Base-by-base conservation (phyloP, 2,797 vertebrate species). In the Melanotaenia maccullochi region DNA sequence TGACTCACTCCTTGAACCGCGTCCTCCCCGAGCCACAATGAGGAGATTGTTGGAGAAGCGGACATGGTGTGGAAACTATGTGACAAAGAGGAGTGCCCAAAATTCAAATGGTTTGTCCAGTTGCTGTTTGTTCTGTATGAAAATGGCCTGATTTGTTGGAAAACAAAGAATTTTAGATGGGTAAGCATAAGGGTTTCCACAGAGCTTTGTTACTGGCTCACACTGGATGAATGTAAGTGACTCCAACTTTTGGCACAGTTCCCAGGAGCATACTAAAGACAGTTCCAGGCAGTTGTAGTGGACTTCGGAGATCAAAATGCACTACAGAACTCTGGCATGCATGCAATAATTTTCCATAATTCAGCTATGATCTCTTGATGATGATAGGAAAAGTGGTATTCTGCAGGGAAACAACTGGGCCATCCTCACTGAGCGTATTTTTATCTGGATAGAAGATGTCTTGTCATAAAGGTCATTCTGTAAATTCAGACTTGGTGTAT, bases 61-160 rank as follows among this genome's bases (percentile, higher is more conserved):
- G 78, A 93, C 93, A 94, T 95, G 94, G 91, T 93, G 89, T 95
- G 95, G 95, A 96, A 96, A 97, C 89, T 95, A 95, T 95, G 95
- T 92, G 90, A 82, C 89, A 92, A 90, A 92, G 90, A 92, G 76
- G 86, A 91, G 92, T 83, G 71, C 68, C 84, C 83, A 84, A 88
- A 91, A 90, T 84, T 85, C 68, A 79, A 88, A 85, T 83, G 78
- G 87, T 77, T 90, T 49, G 55, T 89, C 75, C 83, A 90, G 88
- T 89, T 90, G 88, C 84, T 91, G 89, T 92, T 92, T 93, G 90
- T 89, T 86, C 88, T 87, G 79, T 86, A 73, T 63, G 81, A 86
- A 91, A 86, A 89, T 67, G 75, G 65, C 75, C 76, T 58, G 73
- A 83, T 73, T 84, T 28, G 74, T 68, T 86, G 87, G 85, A 90